phyloP scores from a whole-genome alignment of 2,888 invertebrate genomes.

The Lithophane leautieri region DNA sequence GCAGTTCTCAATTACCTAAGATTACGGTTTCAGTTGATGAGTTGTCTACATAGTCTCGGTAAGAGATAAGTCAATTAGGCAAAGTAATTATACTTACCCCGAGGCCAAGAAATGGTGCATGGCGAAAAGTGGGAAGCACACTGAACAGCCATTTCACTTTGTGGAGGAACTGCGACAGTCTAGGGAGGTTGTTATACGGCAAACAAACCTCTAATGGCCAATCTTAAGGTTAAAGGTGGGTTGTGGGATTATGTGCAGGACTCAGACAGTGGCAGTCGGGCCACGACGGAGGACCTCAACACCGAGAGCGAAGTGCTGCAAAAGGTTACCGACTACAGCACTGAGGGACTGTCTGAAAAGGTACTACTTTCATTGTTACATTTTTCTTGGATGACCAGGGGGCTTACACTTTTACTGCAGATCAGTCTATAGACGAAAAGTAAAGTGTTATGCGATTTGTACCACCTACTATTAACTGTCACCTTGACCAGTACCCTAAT shows the following conservation, averaged over 20 bases:
- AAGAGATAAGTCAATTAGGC: not conserved
- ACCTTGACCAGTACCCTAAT: too few relatives aligned
- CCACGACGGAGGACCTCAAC: constrained; percentile 65
- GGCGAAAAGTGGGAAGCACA: not conserved
- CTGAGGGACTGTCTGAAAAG: constrained; percentile 73
- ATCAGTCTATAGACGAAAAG: not conserved
- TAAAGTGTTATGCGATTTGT: not conserved
- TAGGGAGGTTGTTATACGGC: not conserved
- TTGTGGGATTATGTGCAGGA: constrained; percentile 63
- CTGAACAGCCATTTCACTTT: not conserved
- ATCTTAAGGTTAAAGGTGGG: constrained; percentile 28
- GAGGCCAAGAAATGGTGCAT: not conserved
- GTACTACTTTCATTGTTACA: constrained; percentile 57
- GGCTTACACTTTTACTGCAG: too few relatives aligned
- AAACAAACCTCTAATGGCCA: not conserved
- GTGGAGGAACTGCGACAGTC: not conserved
- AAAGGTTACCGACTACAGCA: constrained; percentile 83
- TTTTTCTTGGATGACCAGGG: not conserved
- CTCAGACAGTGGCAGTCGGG: constrained; percentile 46
- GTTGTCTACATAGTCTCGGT: not conserved
- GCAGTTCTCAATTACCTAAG: too few relatives aligned
- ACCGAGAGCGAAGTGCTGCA: constrained; percentile 84
- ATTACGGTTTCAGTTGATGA: too few relatives aligned
- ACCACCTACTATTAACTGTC: not conserved
- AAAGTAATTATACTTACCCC: not conserved